A percentile compares a stretch with the other conserved stretches of the same genome.
Evolutionary conservation across 2,113 vertebrate genomes (phyloP).

Genomic region (Corvus cornix): DNA sequence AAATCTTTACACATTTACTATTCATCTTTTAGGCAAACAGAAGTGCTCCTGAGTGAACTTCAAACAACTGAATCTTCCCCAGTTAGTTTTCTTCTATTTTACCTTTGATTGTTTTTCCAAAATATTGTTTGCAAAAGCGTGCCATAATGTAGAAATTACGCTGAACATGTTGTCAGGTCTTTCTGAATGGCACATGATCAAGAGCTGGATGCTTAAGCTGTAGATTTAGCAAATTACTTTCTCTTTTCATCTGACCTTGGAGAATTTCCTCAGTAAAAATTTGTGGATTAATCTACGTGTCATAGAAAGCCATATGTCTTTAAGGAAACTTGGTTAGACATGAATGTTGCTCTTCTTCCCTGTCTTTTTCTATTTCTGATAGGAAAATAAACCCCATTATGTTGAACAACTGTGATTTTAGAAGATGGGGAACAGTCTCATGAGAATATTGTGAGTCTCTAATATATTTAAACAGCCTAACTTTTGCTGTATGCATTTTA

Average conservation of each 20-base stretch:
- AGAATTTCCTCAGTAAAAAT: neutral
- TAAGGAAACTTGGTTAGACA: neutral
- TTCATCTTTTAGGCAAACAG: neutral
- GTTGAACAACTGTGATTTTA: neutral
- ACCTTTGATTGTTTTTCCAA: neutral
- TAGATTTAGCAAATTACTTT: neutral
- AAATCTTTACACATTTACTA: neutral
- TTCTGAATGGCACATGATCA: neutral
- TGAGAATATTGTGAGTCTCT: neutral
- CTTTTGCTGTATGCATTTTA: neutral
- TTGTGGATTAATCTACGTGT: neutral
- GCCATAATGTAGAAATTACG: neutral
- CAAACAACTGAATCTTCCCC: neutral
- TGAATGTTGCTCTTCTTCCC: neutral
- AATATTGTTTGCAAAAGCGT: neutral
- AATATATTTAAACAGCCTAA: neutral
- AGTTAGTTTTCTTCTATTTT: neutral
- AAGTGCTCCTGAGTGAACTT: neutral
- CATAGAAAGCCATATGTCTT: neutral
- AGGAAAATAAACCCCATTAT: neutral
- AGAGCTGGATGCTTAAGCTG: neutral
- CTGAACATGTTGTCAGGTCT: rapidly evolving
- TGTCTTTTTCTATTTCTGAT: neutral
- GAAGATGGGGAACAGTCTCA: neutral
- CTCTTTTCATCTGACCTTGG: neutral